phyloP scores from a whole-genome alignment of 2,797 vertebrate species.

The Micromesistius poutassou region DNA sequence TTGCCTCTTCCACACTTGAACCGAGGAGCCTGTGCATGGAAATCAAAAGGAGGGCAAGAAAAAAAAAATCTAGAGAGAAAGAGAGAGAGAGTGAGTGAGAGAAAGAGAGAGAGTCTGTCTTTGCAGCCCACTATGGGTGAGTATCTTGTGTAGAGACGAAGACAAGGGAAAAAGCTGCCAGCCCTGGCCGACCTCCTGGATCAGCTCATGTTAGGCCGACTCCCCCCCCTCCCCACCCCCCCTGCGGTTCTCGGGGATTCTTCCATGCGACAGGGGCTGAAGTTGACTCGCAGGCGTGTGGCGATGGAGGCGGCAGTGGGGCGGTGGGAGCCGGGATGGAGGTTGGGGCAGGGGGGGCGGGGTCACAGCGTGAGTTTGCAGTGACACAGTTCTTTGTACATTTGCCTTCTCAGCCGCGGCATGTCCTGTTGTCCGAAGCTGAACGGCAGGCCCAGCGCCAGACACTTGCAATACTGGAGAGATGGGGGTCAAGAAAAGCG shows the following conservation, averaged over 20 bases:
- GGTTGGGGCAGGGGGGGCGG: not conserved
- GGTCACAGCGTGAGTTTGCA: slow-evolving; percentile 89
- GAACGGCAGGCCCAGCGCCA: slow-evolving; percentile 86
- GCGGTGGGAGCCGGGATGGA: not conserved
- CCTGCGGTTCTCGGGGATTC: not conserved
- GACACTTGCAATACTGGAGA: slow-evolving; percentile 88
- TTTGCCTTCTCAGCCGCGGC: slow-evolving; percentile 89
- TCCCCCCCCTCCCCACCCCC: not conserved
- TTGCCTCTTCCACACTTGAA: slow-evolving; percentile 30
- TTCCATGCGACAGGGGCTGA: not conserved
- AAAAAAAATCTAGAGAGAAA: not conserved
- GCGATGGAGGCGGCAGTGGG: not conserved
- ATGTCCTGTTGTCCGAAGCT: slow-evolving; percentile 91
- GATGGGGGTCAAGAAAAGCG: not conserved
- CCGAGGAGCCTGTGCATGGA: not conserved
- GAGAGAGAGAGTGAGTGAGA: not conserved
- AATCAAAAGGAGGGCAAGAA: not conserved
- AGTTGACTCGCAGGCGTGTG: not conserved
- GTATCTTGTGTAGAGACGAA: slow-evolving; percentile 14
- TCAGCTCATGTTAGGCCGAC: not conserved
- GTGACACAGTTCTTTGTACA: slow-evolving; percentile 98
- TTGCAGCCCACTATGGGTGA: slow-evolving; percentile 2
- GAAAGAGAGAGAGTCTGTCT: not conserved
- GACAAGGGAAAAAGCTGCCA: slow-evolving; percentile 3
- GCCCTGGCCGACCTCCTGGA: not conserved